phyloP scores from a whole-genome alignment of 1,140 invertebrate species.

The Holcopasites calliopsidis region DNA sequence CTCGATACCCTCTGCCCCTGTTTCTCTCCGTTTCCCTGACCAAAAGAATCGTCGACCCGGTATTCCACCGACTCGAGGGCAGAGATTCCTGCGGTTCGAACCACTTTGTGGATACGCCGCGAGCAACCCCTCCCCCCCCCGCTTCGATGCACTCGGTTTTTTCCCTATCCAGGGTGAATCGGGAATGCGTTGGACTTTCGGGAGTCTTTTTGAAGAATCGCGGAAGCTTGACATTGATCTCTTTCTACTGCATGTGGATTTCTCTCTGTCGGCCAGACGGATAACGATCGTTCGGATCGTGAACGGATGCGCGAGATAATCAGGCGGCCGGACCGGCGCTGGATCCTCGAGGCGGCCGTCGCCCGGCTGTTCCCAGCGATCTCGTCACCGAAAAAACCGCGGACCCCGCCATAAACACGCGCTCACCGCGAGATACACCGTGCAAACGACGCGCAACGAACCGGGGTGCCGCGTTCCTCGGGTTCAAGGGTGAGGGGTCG shows the following conservation, averaged over 20 bases:
- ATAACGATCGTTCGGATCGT: no score
- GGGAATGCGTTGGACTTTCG: no score
- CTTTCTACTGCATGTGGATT: no score
- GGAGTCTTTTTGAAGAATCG: no score
- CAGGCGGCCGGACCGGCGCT: no score
- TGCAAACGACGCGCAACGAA: constrained; percentile 42
- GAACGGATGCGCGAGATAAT: no score
- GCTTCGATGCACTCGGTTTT: no score
- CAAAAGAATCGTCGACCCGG: constrained; percentile 25
- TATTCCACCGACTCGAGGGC: constrained; percentile 31
- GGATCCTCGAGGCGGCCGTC: not conserved
- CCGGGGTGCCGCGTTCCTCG: constrained; percentile 1
- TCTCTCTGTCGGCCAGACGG: no score
- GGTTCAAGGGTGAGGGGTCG: constrained; percentile 26
- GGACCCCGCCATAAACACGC: constrained; percentile 58
- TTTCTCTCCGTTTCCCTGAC: not conserved
- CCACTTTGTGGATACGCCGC: not conserved
- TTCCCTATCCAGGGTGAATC: no score
- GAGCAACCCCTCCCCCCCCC: no score
- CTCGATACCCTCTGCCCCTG: no score
- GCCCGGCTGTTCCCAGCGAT: constrained; percentile 59
- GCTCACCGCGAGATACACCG: constrained; percentile 55
- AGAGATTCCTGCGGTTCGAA: constrained; percentile 1
- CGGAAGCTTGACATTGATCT: no score
- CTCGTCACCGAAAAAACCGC: constrained; percentile 59